Evolutionary conservation across 1,140 invertebrate genomes (phyloP).

Genomic region (Cydia fagiglandana): DNA sequence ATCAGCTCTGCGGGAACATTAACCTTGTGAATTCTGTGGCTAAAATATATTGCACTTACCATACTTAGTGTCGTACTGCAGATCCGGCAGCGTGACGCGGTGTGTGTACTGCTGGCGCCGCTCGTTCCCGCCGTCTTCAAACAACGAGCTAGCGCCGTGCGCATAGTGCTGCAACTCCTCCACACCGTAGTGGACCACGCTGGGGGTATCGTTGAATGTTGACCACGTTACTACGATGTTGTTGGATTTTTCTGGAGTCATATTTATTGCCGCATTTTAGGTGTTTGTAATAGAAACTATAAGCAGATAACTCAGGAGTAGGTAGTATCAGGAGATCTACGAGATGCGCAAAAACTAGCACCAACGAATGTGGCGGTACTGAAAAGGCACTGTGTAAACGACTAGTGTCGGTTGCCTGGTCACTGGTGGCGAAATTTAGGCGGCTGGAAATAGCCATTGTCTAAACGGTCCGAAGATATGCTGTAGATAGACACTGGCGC

Average conservation of each 20-base stretch:
- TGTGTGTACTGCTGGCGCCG: constrained; percentile 89
- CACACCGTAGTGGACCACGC: constrained; percentile 85
- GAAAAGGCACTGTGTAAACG: no score
- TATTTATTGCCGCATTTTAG: neutral
- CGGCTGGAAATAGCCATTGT: no score
- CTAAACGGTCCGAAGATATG: no score
- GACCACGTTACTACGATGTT: constrained; percentile 88
- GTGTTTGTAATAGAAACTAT: no score
- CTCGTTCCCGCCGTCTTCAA: constrained; percentile 86
- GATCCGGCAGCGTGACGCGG: constrained; percentile 79
- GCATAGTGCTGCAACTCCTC: constrained; percentile 74
- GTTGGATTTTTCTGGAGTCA: constrained; percentile 28
- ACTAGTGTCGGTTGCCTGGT: no score
- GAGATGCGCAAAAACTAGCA: no score
- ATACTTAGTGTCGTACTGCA: constrained; percentile 81
- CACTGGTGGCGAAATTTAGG: no score
- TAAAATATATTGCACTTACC: constrained; percentile 62
- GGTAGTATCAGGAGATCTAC: no score
- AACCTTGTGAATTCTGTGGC: neutral
- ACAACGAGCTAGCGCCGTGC: constrained; percentile 81
- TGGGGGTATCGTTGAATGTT: constrained; percentile 83
- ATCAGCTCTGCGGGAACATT: no score
- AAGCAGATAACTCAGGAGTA: no score
- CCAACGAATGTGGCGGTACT: no score
- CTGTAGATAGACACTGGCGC: no score